Evolutionary conservation across 2,888 invertebrate species (phyloP), one percentile per base, ranked within the genome.

Genomic region (Agrotis clavis): DNA sequence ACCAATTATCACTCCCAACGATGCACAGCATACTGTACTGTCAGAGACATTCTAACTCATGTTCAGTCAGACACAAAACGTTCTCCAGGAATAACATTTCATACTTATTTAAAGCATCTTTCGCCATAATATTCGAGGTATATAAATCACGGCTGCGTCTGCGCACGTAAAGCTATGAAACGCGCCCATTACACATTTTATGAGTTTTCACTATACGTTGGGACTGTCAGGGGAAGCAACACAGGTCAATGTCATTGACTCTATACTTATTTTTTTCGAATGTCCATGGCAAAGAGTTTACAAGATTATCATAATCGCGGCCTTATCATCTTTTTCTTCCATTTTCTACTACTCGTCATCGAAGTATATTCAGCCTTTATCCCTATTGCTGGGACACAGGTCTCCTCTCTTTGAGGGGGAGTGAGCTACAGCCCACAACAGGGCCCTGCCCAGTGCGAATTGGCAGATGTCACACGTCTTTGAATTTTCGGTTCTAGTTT

Each of bases 91-190:
- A 74, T 79, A 69, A 65, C 69, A 54, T 60, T 41, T 41, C 48
- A 19, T 53, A 50, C 50, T 68, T 74, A 68, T 77, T 68, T 68
- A 60, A 74, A 79, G 63, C 80, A 18, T 41, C 56, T 53, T 79
- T 74, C 57, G 61, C 61, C 45, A 60, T 77, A 79, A 74, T 74
- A 64, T 63, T 21, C 18, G 21, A 21, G 19, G 16, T 61, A 57
- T 61, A 57, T 78, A 80, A 80, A 78, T 78, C 77, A 79, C 75
- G 47, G 35, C 59, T 11, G 48, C 47, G 77, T 68, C 74, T 79
- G 80, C 5, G 30, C 47, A 61, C 56, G 54, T 78, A 45, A 61
- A 50, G 54, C 75, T 56, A 56, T 69, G 80, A 65, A 74, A 80
- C 56, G 64, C 47, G 75, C 30, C 68, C 80, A 64, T 64, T 69